phyloP scores from a whole-genome alignment of 92 coral and sea anemone species.

The Pocillopora grandis region DNA sequence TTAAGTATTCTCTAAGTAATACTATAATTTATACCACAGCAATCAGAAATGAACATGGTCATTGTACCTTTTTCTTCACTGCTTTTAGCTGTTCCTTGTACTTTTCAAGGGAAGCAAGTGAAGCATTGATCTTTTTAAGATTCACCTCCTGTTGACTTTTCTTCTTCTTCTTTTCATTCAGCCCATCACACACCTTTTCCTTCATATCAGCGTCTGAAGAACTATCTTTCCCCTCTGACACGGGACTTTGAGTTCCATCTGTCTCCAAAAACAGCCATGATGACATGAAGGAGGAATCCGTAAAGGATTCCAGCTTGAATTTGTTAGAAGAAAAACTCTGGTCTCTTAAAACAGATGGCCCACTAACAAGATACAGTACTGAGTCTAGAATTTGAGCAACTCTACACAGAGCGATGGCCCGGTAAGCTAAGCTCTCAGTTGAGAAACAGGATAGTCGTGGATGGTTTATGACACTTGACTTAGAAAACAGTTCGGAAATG shows the following conservation, averaged over 20 bases:
- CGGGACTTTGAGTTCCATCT: background rate
- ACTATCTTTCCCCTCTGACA: background rate
- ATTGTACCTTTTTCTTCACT: conserved; percentile 27
- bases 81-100: conserved; percentile 81
- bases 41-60: background rate
- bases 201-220: background rate
- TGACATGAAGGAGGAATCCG: conserved; percentile 77
- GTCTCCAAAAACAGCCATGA: conserved; percentile 52
- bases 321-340: conserved; percentile 38
- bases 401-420: conserved; percentile 83
- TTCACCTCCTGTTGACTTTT: background rate
- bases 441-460: conserved; percentile 74
- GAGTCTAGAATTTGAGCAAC: conserved; percentile 88
- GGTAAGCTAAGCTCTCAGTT: conserved; percentile 77
- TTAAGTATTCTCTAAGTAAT: too few species aligned
- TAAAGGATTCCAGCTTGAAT: conserved; percentile 75
- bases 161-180: conserved; percentile 5
- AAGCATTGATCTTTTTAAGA: conserved; percentile 65
- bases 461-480: conserved; percentile 45
- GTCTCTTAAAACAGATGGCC: conserved; percentile 79
- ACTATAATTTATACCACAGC: too few species aligned
- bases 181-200: conserved; percentile 4
- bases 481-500: conserved; percentile 76
- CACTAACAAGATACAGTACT: conserved; percentile 73
- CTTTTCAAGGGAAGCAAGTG: conserved; percentile 71